Conservation (phyloP, 1,140 invertebrate species). For the Asbolus verrucosus region DNA sequence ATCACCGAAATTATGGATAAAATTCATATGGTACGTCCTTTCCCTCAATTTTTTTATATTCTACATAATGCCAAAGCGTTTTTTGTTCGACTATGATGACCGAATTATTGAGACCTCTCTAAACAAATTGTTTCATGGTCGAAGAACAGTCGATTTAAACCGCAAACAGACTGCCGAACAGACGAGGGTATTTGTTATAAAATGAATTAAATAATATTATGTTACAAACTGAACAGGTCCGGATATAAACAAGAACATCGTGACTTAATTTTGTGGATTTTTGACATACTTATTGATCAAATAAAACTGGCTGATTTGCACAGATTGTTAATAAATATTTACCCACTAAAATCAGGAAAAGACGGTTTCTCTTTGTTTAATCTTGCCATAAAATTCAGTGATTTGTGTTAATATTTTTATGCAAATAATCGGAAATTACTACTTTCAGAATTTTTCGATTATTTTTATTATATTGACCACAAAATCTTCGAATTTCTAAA, state of each 20-base stretch:
- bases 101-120: background rate
- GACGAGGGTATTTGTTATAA: background rate
- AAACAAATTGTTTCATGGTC: constrained; percentile 1
- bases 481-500: no score
- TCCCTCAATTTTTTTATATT: constrained; percentile 1
- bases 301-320: no score
- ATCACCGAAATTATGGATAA: constrained; percentile 63
- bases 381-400: no score
- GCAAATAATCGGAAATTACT: background rate
- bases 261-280: background rate
- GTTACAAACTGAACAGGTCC: background rate
- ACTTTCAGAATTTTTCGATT: background rate
- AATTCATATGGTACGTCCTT: constrained; percentile 61
- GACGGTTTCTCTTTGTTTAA: no score
- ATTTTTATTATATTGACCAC: no score
- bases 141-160: background rate
- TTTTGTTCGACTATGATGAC: background rate
- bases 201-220: constrained; percentile 4
- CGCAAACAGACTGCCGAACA: background rate
- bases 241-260: no score
- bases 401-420: no score
- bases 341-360: no score
- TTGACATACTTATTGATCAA: constrained; percentile 12
- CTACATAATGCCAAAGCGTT: background rate
- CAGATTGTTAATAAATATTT: no score